Evolutionary conservation across 1,140 invertebrate genomes (phyloP).

Genomic region (Dolichoris vasculosae): DNA sequence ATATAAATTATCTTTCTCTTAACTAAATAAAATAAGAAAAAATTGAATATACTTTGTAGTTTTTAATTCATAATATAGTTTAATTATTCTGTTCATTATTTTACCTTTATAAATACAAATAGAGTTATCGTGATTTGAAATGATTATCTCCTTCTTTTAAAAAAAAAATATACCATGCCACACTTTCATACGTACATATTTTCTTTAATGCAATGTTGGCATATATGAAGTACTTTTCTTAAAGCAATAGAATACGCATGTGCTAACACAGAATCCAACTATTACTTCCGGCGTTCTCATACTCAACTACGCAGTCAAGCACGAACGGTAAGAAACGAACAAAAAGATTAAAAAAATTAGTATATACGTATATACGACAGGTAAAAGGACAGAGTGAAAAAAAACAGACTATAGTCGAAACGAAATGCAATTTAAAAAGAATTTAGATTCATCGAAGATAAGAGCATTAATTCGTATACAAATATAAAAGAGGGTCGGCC

Average conservation of each 20-base stretch:
- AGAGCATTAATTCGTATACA: constrained; percentile 48
- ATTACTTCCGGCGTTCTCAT: constrained; percentile 38
- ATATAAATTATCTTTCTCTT: no score
- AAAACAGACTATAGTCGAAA: background rate
- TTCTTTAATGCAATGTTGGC: no score
- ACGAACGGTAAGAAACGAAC: constrained; percentile 28
- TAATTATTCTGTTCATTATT: no score
- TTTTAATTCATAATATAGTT: no score
- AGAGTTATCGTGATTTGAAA: no score
- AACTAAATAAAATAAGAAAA: no score
- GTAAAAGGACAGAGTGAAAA: background rate
- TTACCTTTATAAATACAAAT: no score
- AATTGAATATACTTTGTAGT: no score
- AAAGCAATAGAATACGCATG: background rate
- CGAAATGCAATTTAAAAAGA: constrained; percentile 45
- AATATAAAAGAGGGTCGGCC: constrained; percentile 35
- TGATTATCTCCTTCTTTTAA: no score
- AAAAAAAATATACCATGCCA: no score
- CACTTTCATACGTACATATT: no score
- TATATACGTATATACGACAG: background rate
- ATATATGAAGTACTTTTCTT: no score
- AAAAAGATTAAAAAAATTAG: constrained; percentile 1
- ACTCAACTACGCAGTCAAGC: constrained; percentile 22
- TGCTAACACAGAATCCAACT: background rate
- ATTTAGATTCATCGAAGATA: constrained; percentile 55